Conservation (phyloP, 2,888 invertebrate genomes). For the Dryadula phaetusa region DNA sequence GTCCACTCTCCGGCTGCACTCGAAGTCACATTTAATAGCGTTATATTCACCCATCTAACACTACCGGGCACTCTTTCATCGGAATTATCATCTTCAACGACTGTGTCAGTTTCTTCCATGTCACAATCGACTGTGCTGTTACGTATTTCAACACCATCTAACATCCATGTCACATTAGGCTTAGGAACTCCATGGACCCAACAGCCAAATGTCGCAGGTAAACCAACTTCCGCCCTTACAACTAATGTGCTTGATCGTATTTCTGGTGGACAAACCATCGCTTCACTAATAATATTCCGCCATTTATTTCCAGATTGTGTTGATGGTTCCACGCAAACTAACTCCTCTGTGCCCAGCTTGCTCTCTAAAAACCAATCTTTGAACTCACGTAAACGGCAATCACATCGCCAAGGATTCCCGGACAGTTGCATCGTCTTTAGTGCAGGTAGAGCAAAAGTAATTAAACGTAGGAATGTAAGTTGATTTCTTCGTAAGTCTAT, state of each 20-base stretch:
- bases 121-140: slow-evolving; percentile 78
- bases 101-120: slow-evolving; percentile 76
- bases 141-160: slow-evolving; percentile 86
- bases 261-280: slow-evolving; percentile 93
- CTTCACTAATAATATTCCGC: slow-evolving; percentile 89
- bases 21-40: slow-evolving; percentile 92
- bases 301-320: slow-evolving; percentile 88
- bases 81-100: slow-evolving; percentile 69
- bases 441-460: slow-evolving; percentile 87
- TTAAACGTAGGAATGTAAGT: slow-evolving; percentile 86
- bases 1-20: slow-evolving; percentile 94
- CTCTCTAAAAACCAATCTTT: slow-evolving; percentile 92
- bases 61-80: slow-evolving; percentile 78
- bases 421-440: slow-evolving; percentile 92
- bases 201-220: slow-evolving; percentile 92
- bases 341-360: slow-evolving; percentile 90
- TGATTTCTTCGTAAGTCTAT: slow-evolving; percentile 93
- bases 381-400: slow-evolving; percentile 93
- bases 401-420: slow-evolving; percentile 95
- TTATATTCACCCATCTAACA: slow-evolving; percentile 91
- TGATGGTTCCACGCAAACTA: slow-evolving; percentile 89
- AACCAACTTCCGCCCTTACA: slow-evolving; percentile 90
- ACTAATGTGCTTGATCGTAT: slow-evolving; percentile 86
- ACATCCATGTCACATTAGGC: slow-evolving; percentile 92
- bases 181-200: slow-evolving; percentile 92